Evolutionary conservation across 2,113 vertebrate species (phyloP).

Genomic region (Hippocampus mohnikei): DNA sequence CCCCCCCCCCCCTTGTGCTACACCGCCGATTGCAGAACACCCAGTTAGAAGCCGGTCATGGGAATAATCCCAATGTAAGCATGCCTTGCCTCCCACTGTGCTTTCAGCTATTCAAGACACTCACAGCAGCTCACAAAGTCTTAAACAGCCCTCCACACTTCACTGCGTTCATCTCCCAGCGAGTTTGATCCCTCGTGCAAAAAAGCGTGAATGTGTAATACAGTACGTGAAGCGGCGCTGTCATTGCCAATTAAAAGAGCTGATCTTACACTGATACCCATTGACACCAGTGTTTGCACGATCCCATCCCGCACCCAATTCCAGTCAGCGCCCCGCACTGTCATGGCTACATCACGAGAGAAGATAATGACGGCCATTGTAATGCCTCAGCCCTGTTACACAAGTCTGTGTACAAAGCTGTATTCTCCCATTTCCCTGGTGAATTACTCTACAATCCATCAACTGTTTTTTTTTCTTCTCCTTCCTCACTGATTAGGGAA

Average conservation of each 20-base stretch:
- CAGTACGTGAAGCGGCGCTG: constrained; percentile 12
- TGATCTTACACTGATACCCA: constrained; percentile 15
- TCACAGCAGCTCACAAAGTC: constrained; percentile 50
- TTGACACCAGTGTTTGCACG: constrained; percentile 3
- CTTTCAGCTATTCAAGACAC: constrained; percentile 38
- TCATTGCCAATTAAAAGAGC: constrained; percentile 10
- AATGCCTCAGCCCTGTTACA: constrained; percentile 24
- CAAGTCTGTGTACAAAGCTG: constrained; percentile 36
- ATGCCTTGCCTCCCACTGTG: constrained; percentile 59
- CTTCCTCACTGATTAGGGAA: background rate
- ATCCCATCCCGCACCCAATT: constrained; percentile 12
- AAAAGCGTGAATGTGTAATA: background rate
- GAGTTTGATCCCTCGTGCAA: constrained; percentile 17
- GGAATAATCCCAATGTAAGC: constrained; percentile 70
- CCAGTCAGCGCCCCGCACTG: constrained; percentile 32
- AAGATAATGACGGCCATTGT: constrained; percentile 49
- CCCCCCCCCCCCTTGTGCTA: constrained; percentile 12
- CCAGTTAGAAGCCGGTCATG: constrained; percentile 59
- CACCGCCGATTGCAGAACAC: constrained; percentile 37
- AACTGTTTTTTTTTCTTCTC: background rate
- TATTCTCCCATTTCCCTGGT: constrained; percentile 33
- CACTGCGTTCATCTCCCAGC: constrained; percentile 11
- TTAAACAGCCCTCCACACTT: constrained; percentile 1
- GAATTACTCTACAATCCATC: constrained; percentile 2
- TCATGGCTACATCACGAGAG: constrained; percentile 3